phyloP scores from a whole-genome alignment of 2,797 vertebrate species.

The Hapalemur alaotrensis region DNA sequence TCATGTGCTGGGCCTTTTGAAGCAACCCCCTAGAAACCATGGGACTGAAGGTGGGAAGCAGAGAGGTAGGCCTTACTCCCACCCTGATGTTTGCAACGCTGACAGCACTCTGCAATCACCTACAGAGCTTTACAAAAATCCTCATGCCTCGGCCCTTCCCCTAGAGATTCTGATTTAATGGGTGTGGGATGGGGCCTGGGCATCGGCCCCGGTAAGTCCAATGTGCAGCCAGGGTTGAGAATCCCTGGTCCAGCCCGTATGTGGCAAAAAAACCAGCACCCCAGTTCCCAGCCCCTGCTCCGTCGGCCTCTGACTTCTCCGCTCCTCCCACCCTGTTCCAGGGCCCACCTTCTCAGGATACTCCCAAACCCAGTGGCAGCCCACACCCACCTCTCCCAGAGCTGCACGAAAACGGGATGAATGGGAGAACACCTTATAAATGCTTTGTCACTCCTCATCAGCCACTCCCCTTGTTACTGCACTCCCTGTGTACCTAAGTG shows the following conservation, averaged over 20 bases:
- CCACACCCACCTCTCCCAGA: neutral
- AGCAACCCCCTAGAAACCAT: no score
- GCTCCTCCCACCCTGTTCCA: neutral
- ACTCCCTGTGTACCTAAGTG: neutral
- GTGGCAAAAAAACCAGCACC: neutral
- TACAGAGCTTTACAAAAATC: neutral
- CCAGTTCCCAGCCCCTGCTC: neutral
- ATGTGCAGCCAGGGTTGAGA: neutral
- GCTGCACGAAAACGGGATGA: neutral
- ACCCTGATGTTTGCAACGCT: neutral
- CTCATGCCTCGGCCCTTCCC: neutral
- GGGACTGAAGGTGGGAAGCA: neutral
- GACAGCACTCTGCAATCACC: neutral
- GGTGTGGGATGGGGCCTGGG: neutral
- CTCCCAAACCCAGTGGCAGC: neutral
- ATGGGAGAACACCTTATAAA: neutral
- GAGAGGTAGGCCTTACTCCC: neutral
- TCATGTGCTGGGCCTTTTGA: neutral
- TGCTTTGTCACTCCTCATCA: neutral
- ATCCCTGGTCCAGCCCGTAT: fast-evolving
- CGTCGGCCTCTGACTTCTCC: neutral
- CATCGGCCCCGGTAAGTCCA: neutral
- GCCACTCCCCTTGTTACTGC: neutral
- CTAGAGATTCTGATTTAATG: neutral
- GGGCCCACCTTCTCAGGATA: neutral